These are phyloP conservation scores for Perccottus glenii DNA, from an alignment of 2,113 vertebrate species.

Conservation along the genomic window DNA sequence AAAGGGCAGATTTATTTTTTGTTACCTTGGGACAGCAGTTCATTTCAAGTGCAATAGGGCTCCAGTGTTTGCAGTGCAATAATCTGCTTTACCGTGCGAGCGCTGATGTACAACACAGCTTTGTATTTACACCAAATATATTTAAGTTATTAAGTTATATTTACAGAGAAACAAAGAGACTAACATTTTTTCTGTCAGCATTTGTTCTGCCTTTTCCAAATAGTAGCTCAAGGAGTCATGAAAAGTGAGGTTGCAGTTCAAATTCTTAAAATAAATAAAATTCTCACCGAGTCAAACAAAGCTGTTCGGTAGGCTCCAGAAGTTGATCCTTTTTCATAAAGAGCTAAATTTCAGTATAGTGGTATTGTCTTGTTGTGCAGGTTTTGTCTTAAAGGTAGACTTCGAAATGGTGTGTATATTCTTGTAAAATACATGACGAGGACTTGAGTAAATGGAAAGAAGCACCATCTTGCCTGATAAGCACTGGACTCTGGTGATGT, in stretches of 20 bases:
- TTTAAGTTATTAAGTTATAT: slow-evolving; percentile 66
- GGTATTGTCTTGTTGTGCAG: slow-evolving; percentile 58
- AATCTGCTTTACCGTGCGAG: slow-evolving; percentile 42
- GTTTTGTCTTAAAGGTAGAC: slow-evolving; percentile 55
- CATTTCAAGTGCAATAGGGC: slow-evolving; percentile 63
- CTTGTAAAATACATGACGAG: slow-evolving; percentile 26
- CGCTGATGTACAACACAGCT: slow-evolving; percentile 54
- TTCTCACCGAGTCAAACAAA: slow-evolving; percentile 31
- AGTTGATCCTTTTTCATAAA: slow-evolving; percentile 8
- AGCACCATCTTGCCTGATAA: slow-evolving; percentile 19
- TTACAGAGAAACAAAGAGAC: slow-evolving; percentile 48
- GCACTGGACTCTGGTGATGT: slow-evolving; percentile 31
- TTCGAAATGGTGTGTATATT: slow-evolving; percentile 18
- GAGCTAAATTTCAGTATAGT: slow-evolving; percentile 9
- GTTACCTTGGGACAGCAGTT: slow-evolving; percentile 39
- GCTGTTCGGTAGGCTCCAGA: slow-evolving; percentile 2
- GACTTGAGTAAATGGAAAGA: slow-evolving; percentile 25
- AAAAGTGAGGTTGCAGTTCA: slow-evolving; percentile 10
- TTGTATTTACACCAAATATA: slow-evolving; percentile 77
- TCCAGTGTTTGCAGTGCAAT: slow-evolving; percentile 54
- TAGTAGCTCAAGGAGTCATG: slow-evolving; percentile 23
- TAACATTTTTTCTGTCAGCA: too few relatives aligned
- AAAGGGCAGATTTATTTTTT: not conserved
- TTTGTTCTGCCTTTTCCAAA: slow-evolving; percentile 41
- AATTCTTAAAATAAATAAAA: slow-evolving; percentile 35